Conservation (phyloP, 2,888 invertebrate genomes). For the Catotricha subobsoleta region DNA sequence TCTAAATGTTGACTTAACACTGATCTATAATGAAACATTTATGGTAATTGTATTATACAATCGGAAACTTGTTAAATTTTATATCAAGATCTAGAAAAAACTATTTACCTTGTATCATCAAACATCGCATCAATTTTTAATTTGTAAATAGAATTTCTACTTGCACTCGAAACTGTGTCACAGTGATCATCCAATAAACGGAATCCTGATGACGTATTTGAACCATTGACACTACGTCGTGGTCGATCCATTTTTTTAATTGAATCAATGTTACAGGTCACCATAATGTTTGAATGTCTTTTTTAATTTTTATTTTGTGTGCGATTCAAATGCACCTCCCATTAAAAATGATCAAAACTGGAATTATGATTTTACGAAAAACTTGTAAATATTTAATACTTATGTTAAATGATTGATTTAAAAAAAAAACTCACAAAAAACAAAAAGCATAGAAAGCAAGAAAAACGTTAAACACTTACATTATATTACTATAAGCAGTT, state of each 20-base stretch:
- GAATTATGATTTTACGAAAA: too few relatives aligned
- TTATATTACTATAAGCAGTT: too few relatives aligned
- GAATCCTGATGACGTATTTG: constrained; percentile 27
- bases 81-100: neutral
- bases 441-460: too few relatives aligned
- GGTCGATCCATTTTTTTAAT: constrained; percentile 22
- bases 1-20: constrained; percentile 26
- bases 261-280: constrained; percentile 28
- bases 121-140: constrained; percentile 76
- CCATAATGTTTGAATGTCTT: too few relatives aligned
- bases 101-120: constrained; percentile 41
- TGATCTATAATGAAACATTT: constrained; percentile 17
- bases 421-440: too few relatives aligned
- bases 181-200: constrained; percentile 29
- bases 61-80: neutral
- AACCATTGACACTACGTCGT: constrained; percentile 16
- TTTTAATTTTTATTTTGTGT: neutral
- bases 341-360: too few relatives aligned
- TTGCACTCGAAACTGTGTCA: constrained; percentile 28
- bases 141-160: constrained; percentile 51
- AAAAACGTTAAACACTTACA: too few relatives aligned
- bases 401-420: too few relatives aligned
- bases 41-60: neutral
- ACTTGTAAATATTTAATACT: too few relatives aligned
- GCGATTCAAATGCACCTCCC: too few relatives aligned